A percentile compares a stretch with the other conserved stretches of the same genome.
Evolutionary conservation across 2,113 vertebrate species (phyloP).

Genomic region (Sapajus apella): DNA sequence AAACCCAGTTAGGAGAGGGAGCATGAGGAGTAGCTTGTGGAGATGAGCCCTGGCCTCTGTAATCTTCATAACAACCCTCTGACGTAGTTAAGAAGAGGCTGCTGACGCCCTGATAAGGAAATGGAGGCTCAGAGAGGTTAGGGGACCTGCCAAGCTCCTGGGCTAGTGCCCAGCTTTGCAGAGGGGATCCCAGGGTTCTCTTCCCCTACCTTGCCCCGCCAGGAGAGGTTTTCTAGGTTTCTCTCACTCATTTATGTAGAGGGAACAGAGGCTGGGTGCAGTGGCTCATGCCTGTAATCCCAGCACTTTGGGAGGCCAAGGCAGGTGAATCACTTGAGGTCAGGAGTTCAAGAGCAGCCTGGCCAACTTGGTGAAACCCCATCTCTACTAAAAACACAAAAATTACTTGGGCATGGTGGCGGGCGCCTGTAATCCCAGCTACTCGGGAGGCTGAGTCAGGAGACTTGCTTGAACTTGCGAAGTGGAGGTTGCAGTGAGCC

Average conservation of each 20-base stretch:
- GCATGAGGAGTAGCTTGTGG: background rate
- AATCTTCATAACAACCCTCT: background rate
- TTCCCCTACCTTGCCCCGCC: background rate
- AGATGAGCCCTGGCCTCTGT: background rate
- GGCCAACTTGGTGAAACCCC: too few species aligned
- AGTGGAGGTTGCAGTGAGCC: too few species aligned
- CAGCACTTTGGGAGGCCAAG: too few species aligned
- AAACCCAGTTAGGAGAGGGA: background rate
- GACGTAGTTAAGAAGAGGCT: background rate
- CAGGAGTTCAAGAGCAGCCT: too few species aligned
- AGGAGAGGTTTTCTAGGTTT: background rate
- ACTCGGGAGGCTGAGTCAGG: too few species aligned
- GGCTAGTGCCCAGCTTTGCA: background rate
- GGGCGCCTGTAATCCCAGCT: too few species aligned
- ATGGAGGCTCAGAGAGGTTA: background rate
- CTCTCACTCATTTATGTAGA: background rate
- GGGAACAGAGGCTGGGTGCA: too few species aligned
- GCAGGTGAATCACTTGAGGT: too few species aligned
- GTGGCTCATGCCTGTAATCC: too few species aligned
- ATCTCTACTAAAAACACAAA: too few species aligned
- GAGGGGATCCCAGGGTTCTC: background rate
- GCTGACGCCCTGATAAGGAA: conserved; percentile 32
- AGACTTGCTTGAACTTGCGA: too few species aligned
- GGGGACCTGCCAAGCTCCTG: background rate
- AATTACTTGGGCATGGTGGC: too few species aligned